Conservation (phyloP, 2,113 vertebrate species). For the Gymnogyps californianus region DNA sequence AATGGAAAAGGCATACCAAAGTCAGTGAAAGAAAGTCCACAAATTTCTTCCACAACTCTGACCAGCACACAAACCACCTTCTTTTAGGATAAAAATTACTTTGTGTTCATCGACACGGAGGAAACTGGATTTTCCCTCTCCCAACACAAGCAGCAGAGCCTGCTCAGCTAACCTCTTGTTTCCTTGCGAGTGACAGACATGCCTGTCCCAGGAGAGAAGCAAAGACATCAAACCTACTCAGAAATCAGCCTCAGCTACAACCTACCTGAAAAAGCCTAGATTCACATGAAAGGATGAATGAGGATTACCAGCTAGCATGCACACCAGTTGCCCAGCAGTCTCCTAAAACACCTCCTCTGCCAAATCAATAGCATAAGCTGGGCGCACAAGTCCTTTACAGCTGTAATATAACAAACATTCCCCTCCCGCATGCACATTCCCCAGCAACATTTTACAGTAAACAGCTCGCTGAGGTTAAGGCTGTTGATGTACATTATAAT, state of each 20-base stretch:
- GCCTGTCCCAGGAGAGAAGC: neutral
- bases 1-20: neutral
- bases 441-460: neutral
- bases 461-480: neutral
- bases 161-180: neutral
- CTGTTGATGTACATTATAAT: neutral
- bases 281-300: neutral
- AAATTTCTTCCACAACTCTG: neutral
- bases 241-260: neutral
- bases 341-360: neutral
- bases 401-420: neutral
- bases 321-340: neutral
- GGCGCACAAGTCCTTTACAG: neutral
- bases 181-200: fast-evolving
- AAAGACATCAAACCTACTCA: neutral
- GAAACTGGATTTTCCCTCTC: neutral
- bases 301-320: neutral
- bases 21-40: neutral
- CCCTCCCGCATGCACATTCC: neutral
- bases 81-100: neutral
- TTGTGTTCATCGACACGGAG: fast-evolving
- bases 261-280: neutral
- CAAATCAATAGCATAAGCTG: neutral
- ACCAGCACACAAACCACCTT: neutral
- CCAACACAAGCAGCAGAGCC: neutral